phyloP scores from a whole-genome alignment of 2,888 invertebrate genomes.

The Torymus texanus region DNA sequence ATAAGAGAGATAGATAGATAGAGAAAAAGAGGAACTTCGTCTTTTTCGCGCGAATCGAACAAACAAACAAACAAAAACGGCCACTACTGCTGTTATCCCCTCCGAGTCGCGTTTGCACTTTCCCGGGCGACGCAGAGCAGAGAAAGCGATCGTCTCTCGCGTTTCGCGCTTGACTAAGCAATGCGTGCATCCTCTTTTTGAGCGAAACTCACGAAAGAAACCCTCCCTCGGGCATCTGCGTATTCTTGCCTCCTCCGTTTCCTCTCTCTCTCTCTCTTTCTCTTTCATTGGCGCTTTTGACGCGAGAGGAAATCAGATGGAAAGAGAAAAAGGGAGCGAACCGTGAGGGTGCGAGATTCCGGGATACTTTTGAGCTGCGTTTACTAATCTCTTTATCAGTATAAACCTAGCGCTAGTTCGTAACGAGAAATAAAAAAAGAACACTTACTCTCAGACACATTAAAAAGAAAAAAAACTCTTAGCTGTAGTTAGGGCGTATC shows the following conservation, averaged over 20 bases:
- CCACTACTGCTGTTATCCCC: too few relatives aligned
- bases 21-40: constrained; percentile 20
- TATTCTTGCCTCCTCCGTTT: too few relatives aligned
- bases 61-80: not conserved
- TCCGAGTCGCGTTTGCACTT: constrained; percentile 7
- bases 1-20: constrained; percentile 32
- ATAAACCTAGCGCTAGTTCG: constrained; percentile 53
- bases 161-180: too few relatives aligned
- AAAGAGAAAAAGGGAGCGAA: constrained; percentile 1
- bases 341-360: constrained; percentile 62
- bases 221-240: not conserved
- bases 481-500: constrained; percentile 60
- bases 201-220: too few relatives aligned
- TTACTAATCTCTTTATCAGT: constrained; percentile 60
- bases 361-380: constrained; percentile 70
- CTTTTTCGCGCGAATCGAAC: not conserved
- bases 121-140: not conserved
- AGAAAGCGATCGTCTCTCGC: too few relatives aligned
- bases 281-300: too few relatives aligned
- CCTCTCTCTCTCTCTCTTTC: too few relatives aligned
- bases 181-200: too few relatives aligned
- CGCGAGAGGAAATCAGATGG: too few relatives aligned
- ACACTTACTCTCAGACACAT: constrained; percentile 28
- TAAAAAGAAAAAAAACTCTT: constrained; percentile 44
- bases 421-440: not conserved